Conservation (phyloP, 2,888 invertebrate genomes). For the Encarsia formosa region DNA sequence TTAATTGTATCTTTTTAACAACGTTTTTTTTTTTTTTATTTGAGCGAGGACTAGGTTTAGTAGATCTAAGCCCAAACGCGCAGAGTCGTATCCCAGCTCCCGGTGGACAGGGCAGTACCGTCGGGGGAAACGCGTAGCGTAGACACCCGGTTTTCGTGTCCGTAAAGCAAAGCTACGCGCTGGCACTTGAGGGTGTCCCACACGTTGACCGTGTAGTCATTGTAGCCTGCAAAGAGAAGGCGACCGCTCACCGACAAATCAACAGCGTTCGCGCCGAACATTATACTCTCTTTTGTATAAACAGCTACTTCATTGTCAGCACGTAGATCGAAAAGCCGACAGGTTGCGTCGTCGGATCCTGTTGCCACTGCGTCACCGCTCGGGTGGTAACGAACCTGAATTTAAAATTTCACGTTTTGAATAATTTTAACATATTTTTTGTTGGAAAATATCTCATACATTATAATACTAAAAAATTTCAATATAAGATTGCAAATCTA, state of each 20-base stretch:
- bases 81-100: conserved; percentile 93
- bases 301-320: conserved; percentile 96
- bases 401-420: too few species aligned
- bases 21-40: too few species aligned
- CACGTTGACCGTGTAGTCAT: conserved; percentile 96
- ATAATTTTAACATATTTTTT: too few species aligned
- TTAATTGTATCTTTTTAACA: too few species aligned
- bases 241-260: conserved; percentile 96
- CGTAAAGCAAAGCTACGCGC: conserved; percentile 84
- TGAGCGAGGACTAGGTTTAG: not conserved
- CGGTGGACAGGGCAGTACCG: conserved; percentile 94
- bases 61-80: conserved; percentile 58
- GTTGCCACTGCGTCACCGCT: conserved; percentile 98
- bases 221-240: conserved; percentile 94
- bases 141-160: conserved; percentile 93
- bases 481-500: not conserved
- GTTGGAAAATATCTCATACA: too few species aligned
- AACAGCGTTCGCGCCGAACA: conserved; percentile 96
- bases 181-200: conserved; percentile 97
- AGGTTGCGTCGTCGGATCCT: conserved; percentile 97
- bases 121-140: conserved; percentile 92
- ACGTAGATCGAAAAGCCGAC: conserved; percentile 93
- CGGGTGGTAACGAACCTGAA: conserved; percentile 93
- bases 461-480: too few species aligned
- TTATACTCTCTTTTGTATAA: conserved; percentile 93